Percentiles rank a stretch among this genome's conserved stretches.
Evolutionary conservation across 2,888 invertebrate species (phyloP).

Genomic region (Osedax fenrisi): DNA sequence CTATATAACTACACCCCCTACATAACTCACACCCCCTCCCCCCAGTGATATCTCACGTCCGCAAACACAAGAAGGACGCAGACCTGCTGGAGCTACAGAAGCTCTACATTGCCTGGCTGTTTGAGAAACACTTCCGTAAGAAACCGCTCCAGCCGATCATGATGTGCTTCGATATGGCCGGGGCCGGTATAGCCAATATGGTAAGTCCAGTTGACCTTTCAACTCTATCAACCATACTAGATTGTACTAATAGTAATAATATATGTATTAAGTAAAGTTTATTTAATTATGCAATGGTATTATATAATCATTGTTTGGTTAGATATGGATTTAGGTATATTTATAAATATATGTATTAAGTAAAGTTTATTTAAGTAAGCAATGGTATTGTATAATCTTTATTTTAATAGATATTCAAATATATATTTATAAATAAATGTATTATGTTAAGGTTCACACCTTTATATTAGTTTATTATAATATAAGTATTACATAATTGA

Average conservation of each 20-base stretch:
- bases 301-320: not conserved
- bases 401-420: too few relatives aligned
- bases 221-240: not conserved
- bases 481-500: not conserved
- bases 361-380: not conserved
- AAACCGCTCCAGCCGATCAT: constrained; percentile 62
- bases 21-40: not conserved
- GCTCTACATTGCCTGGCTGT: constrained; percentile 71
- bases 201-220: constrained; percentile 42
- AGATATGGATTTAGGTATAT: not conserved
- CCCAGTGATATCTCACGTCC: constrained; percentile 65
- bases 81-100: constrained; percentile 58
- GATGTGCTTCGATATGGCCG: constrained; percentile 78
- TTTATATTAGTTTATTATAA: not conserved
- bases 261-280: not conserved
- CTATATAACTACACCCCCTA: too few relatives aligned
- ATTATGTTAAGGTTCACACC: not conserved
- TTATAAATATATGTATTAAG: not conserved
- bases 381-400: too few relatives aligned
- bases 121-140: constrained; percentile 57
- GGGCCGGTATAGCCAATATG: constrained; percentile 71
- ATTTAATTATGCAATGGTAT: not conserved
- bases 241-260: not conserved
- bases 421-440: not conserved
- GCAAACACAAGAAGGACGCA: constrained; percentile 66